These are phyloP conservation scores for Halichondria panicea DNA, from an alignment of 37 sponge, comb jelly and placozoan species.

Conservation along the genomic window DNA sequence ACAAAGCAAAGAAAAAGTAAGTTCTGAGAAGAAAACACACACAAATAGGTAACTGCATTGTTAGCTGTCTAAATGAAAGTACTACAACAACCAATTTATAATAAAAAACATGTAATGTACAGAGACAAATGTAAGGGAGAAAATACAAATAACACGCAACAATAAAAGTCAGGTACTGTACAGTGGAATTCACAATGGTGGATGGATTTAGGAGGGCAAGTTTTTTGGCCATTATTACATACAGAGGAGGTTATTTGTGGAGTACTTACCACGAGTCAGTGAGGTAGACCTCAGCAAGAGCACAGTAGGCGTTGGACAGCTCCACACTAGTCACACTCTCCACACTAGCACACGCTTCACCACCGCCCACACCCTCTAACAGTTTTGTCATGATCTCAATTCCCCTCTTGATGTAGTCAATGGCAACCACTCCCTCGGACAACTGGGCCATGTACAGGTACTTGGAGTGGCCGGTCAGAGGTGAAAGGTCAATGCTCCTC, in stretches of 20 bases:
- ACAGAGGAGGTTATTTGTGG: background rate
- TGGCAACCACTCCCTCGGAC: conserved; percentile 59
- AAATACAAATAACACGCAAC: no score
- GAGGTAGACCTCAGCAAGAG: conserved; percentile 76
- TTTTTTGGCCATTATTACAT: background rate
- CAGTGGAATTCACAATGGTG: no score
- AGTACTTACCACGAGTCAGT: conserved; percentile 71
- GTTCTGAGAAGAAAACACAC: background rate
- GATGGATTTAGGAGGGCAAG: no score
- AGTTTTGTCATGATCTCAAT: conserved; percentile 49
- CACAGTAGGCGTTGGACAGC: conserved; percentile 68
- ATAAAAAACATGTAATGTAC: no score
- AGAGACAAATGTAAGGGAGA: no score
- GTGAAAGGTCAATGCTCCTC: conserved; percentile 35
- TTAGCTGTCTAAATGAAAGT: no score
- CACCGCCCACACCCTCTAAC: background rate
- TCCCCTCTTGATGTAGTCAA: conserved; percentile 50
- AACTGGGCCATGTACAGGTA: conserved; percentile 81
- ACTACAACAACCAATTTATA: no score
- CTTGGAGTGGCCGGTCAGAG: conserved; percentile 65
- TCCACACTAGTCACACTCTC: conserved; percentile 21
- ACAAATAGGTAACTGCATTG: no score
- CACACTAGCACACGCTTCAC: background rate
- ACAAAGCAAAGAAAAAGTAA: background rate
- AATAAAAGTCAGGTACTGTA: no score